A percentile compares a stretch with the other conserved stretches of the same genome.
Evolutionary conservation across 2,888 invertebrate genomes (phyloP).

Genomic region (Acleris literana): DNA sequence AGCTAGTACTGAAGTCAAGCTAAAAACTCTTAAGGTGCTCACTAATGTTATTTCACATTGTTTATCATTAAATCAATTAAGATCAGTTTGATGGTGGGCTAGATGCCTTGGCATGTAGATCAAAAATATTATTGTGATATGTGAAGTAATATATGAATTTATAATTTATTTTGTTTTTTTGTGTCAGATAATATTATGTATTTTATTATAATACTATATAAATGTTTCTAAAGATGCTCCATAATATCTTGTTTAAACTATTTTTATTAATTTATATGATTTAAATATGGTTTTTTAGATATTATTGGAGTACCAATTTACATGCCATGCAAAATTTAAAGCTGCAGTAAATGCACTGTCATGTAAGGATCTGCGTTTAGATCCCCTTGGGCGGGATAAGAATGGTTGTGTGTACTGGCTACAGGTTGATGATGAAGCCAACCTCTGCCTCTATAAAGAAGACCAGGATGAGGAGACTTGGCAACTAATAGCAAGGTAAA

Average conservation of each 20-base stretch:
- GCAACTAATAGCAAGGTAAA: constrained; percentile 94
- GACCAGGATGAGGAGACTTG: constrained; percentile 98
- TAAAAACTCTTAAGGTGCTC: constrained; percentile 93
- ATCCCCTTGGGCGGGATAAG: constrained; percentile 96
- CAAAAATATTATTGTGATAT: neutral
- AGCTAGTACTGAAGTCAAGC: constrained; percentile 93
- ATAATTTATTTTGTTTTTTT: neutral
- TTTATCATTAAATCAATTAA: too few species aligned
- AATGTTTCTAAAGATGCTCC: too few species aligned
- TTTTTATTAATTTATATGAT: neutral
- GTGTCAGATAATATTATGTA: neutral
- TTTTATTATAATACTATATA: neutral
- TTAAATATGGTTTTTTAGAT: constrained; percentile 82
- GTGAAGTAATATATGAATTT: neutral
- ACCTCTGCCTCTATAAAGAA: constrained; percentile 96
- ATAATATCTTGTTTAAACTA: neutral
- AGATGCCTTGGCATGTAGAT: too few species aligned
- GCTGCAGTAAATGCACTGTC: constrained; percentile 90
- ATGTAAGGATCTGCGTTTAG: constrained; percentile 91
- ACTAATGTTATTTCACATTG: too few species aligned
- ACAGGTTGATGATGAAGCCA: constrained; percentile 93
- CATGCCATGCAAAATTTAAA: constrained; percentile 96
- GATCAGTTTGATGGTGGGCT: too few species aligned
- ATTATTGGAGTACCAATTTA: constrained; percentile 97
- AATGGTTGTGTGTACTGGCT: constrained; percentile 97